Percentiles rank a stretch among this genome's conserved stretches.
phyloP scores from a whole-genome alignment of 2,888 invertebrate species.

The Phortica okadai region DNA sequence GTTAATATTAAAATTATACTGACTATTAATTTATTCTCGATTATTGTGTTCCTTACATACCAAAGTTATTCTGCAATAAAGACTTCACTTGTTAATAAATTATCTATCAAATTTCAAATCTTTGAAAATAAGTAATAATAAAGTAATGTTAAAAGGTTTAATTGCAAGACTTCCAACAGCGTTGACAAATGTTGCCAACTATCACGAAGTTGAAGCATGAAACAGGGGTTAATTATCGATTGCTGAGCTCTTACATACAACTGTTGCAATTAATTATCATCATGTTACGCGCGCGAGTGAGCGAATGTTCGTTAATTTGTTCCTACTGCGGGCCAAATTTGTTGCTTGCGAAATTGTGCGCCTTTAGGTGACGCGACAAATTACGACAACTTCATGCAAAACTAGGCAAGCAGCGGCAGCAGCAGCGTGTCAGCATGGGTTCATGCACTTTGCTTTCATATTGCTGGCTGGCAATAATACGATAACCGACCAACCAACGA shows the following conservation, averaged over 20 bases:
- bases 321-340: not conserved
- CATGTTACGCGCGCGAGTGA: not conserved
- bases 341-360: slow-evolving; percentile 17
- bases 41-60: too few species aligned
- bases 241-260: not conserved
- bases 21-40: too few species aligned
- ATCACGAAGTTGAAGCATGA: not conserved
- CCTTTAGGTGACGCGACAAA: not conserved
- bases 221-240: slow-evolving; percentile 9
- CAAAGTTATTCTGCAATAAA: too few species aligned
- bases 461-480: not conserved
- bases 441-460: not conserved
- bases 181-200: not conserved
- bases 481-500: not conserved
- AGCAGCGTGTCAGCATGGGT: not conserved
- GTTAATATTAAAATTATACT: too few species aligned
- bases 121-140: too few species aligned
- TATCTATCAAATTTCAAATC: too few species aligned
- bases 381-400: slow-evolving; percentile 3
- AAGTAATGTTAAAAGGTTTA: not conserved
- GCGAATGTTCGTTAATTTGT: not conserved
- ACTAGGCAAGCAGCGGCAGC: not conserved
- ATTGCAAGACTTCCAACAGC: not conserved
- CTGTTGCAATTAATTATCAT: slow-evolving; percentile 23
- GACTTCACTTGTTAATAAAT: too few species aligned